phyloP scores from a whole-genome alignment of 2,888 invertebrate species.

The Drosophila melanosoma region DNA sequence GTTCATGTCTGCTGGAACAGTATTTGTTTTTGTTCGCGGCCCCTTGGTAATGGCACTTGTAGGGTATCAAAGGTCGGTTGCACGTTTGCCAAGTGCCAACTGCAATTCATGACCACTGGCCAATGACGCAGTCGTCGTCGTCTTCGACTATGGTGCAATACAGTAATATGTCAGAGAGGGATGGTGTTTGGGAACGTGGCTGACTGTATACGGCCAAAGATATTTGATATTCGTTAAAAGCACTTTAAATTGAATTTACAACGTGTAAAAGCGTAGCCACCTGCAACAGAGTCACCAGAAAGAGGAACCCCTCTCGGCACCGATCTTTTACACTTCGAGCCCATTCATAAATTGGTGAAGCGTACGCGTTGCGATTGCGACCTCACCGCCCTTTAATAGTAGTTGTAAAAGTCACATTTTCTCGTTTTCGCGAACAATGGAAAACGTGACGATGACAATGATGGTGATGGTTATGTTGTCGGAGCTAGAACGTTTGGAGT shows the following conservation, averaged over 20 bases:
- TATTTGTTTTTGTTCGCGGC: conserved; percentile 39
- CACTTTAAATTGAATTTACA: conserved; percentile 75
- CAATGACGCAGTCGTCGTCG: conserved; percentile 26
- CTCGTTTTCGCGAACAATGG: conserved; percentile 13
- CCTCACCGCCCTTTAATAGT: conserved; percentile 2
- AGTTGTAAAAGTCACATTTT: conserved; percentile 15
- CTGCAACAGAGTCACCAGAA: neutral
- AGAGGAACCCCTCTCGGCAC: neutral
- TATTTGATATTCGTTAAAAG: conserved; percentile 65
- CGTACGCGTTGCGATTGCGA: conserved; percentile 24
- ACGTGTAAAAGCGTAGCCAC: conserved; percentile 41
- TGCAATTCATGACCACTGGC: conserved; percentile 28
- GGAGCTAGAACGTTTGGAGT: neutral
- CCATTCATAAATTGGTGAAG: conserved; percentile 69
- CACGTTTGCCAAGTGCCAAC: conserved; percentile 24
- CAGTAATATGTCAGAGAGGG: conserved; percentile 24
- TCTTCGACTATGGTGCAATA: neutral
- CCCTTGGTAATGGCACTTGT: conserved; percentile 65
- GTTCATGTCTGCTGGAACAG: conserved; percentile 13
- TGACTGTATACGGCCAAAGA: conserved; percentile 29
- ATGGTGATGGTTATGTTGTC: neutral
- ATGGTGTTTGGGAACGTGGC: conserved; percentile 17
- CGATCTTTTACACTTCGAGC: conserved; percentile 24
- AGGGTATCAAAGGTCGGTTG: conserved; percentile 61
- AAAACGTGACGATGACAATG: conserved; percentile 9